Base-by-base conservation (phyloP, 2,888 invertebrate species). In the Lymantria monacha region DNA sequence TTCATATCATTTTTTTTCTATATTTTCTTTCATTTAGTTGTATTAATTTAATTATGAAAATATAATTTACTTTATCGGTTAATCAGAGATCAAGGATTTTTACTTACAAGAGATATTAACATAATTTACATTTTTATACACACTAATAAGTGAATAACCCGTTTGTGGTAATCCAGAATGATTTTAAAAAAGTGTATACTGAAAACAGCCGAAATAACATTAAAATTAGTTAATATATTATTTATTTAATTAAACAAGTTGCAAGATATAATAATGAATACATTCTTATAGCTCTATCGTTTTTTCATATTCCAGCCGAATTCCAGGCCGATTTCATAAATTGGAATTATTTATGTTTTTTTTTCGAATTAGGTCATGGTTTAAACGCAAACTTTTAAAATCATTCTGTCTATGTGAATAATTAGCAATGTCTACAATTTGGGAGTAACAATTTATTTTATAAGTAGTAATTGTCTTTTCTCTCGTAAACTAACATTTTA, bases 11-110 rank as follows among this genome's bases (percentile, higher is more conserved):
- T 30, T 49, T 53, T 74, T 71, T 70, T 72, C 59, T 65, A 60
- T 71, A 62, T 55, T 53, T 61, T 70, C 66, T 70, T 57, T 57
- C 64, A 59, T 53, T 64, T 57, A 51, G 49, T 61, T 57, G 22
- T n/a, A n/a, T 22, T 68, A 58, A n/a, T n/a, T 69, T 76, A 74
- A 78, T 84, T 88, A 88, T 66, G 85, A 87, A 87, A 88, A 88
- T 87, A 88, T 85, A 85, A 83, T 87, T 81, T 83, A 83, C 79
- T 81, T 76, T 81, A 85, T 79, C 61, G 72, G 77, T 83, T 78
- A 82, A 71, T 76, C 67, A 67, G 87, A 87, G 87, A 87, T 87
- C 87, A 86, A 82, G 80, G 76, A 3, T 22, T 22, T 74, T 79
- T 74, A 76, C 75, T 80, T 80, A 78, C 69, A 76, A 69, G 70